These are phyloP conservation scores for Geococcyx californianus DNA, from an alignment of 2,113 vertebrate genomes.

Conservation along the genomic window DNA sequence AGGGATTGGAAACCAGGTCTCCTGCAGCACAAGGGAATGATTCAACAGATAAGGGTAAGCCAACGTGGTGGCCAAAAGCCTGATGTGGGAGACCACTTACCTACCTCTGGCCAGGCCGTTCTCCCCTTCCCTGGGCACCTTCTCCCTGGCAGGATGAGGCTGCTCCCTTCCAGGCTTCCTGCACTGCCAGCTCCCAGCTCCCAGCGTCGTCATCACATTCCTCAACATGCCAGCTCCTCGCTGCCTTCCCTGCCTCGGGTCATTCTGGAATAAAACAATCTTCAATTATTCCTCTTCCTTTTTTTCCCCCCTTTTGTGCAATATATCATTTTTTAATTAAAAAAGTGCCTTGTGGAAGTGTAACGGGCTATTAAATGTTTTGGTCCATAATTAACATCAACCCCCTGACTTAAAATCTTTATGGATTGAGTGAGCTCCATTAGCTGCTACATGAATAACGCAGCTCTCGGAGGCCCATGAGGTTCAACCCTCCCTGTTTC, in stretches of 20 bases:
- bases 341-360: conserved; percentile 71
- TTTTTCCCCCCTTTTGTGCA: not conserved
- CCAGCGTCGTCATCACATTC: not conserved
- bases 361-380: conserved; percentile 69
- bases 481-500: not conserved
- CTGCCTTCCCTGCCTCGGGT: conserved; percentile 17
- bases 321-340: conserved; percentile 79
- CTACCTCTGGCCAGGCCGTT: not conserved
- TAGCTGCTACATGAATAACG: not conserved
- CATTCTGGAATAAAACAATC: conserved; percentile 48
- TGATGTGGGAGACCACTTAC: not conserved
- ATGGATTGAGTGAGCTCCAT: conserved; percentile 9
- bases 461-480: not conserved
- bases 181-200: not conserved
- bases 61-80: not conserved
- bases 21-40: not conserved
- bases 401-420: conserved; percentile 57
- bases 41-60: not conserved
- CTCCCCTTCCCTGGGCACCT: not conserved
- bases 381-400: conserved; percentile 77
- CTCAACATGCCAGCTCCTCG: accelerated
- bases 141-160: not conserved
- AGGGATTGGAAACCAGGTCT: not conserved
- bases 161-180: not conserved
- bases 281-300: conserved; percentile 64